phyloP scores from a whole-genome alignment of 2,888 invertebrate genomes.

The Dusona sp. region DNA sequence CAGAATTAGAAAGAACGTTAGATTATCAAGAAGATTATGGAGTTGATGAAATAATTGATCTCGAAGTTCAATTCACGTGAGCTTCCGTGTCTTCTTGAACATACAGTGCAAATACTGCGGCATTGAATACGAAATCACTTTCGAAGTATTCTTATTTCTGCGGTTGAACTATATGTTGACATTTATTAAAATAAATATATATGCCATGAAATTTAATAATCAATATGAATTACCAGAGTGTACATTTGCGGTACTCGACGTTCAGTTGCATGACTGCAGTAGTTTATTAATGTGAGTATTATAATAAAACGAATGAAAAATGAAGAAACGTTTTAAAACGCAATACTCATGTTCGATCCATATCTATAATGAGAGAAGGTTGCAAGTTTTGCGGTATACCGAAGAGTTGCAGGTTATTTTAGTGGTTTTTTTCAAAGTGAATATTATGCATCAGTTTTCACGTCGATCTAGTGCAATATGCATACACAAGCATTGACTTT shows the following conservation, averaged over 20 bases:
- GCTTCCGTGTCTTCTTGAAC: background rate
- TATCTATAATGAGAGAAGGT: slow-evolving; percentile 1
- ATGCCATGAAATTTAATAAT: background rate
- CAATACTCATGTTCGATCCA: slow-evolving; percentile 5
- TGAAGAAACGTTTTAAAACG: background rate
- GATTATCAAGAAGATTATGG: too few relatives aligned
- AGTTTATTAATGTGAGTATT: slow-evolving; percentile 2
- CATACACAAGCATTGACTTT: background rate
- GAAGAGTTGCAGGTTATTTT: slow-evolving; percentile 10
- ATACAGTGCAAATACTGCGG: background rate
- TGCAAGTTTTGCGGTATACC: background rate
- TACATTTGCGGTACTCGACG: background rate
- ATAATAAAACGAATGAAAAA: slow-evolving; percentile 9
- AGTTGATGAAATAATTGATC: too few relatives aligned
- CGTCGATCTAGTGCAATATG: slow-evolving; percentile 30
- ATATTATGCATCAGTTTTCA: slow-evolving; percentile 47
- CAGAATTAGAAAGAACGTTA: too few relatives aligned
- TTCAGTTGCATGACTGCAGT: slow-evolving; percentile 11
- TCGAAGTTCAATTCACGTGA: too few relatives aligned
- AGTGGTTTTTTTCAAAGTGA: slow-evolving; percentile 47
- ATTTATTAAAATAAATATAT: background rate
- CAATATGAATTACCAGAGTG: background rate
- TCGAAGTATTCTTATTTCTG: background rate
- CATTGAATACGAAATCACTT: background rate
- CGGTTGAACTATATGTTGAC: background rate